These are phyloP conservation scores for Phrixothrix hirtus DNA, from an alignment of 2,888 invertebrate species.

Conservation along the genomic window DNA sequence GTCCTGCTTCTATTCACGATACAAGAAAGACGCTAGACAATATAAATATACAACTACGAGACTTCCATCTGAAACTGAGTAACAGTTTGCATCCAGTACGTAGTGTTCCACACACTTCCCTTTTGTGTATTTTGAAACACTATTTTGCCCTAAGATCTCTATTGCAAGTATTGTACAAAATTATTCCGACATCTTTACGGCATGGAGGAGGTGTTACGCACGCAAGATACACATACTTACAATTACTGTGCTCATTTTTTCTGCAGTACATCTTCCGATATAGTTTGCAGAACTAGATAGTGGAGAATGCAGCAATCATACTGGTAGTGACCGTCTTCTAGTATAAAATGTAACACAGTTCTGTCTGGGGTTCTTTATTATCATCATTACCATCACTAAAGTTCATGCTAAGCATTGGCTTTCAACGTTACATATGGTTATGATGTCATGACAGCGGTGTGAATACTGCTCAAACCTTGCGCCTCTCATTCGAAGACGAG, in stretches of 20 bases:
- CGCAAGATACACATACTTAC: constrained; percentile 12
- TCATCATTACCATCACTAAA: no score
- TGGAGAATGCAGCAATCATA: constrained; percentile 1
- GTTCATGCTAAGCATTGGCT: no score
- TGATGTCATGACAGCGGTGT: no score
- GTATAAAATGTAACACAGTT: constrained; percentile 10
- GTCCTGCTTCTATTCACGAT: no score
- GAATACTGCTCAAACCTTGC: no score
- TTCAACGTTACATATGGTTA: no score
- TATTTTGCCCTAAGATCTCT: constrained; percentile 7
- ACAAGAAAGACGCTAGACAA: no score
- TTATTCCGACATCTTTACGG: neutral
- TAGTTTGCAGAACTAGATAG: constrained; percentile 14
- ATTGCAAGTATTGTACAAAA: constrained; percentile 9
- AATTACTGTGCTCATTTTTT: constrained; percentile 9
- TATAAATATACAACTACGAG: no score
- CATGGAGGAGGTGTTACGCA: constrained; percentile 15
- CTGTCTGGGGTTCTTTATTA: neutral
- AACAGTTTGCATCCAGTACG: no score
- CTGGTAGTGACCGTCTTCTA: constrained; percentile 5
- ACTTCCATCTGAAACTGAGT: no score
- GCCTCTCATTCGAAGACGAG: no score
- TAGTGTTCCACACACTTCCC: neutral
- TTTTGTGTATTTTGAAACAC: constrained; percentile 14
- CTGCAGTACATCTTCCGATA: constrained; percentile 1